Evolutionary conservation across 2,888 invertebrate genomes (phyloP), one percentile per base, ranked within the genome.

Genomic region (Germaria angustata): DNA sequence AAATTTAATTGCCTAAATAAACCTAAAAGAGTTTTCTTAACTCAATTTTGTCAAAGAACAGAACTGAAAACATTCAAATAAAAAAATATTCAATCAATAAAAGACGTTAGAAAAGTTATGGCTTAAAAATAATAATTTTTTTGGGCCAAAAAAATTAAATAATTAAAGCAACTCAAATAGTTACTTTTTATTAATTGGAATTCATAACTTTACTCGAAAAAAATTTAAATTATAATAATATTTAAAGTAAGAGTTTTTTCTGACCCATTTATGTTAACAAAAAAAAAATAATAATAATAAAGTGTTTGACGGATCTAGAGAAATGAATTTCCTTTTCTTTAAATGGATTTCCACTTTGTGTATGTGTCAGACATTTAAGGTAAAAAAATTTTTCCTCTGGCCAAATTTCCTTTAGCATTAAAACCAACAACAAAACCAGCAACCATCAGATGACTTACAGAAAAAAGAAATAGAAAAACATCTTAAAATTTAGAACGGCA

Each of bases 341-440:
- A 51, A 51, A 69, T 65, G 49, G 59, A 78, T 72, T 75, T 73
- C 69, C 68, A 68, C 73, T 73, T 73, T 75, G 57, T 69, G 66
- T 34, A 49, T 53, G 32, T 36, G n/a, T 6, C 24, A 28, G 59
- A 71, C 82, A 75, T 79, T 71, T 82, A 82, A 79, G 79, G 82
- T 51, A 69, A 57, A 71, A 75, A 75, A 17, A 55, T 69, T 79
- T 81, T 82, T 78, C 78, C 73, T 78, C 63, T 69, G 69, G 41
- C 51, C 55, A 81, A 81, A 82, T 73, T 77, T 77, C 55, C 32
- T 51, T 61, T 44, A 17, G 86, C 87, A 87, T 86, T 86, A 87
- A 85, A 57, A 15, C 41, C 39, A 51, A 9, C 15, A 39, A 7
- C 34, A 7, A 39, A 68, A 32, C 24, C 49, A 55, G 41, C 24